phyloP scores from a whole-genome alignment of 2,888 invertebrate species.

The Lydus trimaculatus region DNA sequence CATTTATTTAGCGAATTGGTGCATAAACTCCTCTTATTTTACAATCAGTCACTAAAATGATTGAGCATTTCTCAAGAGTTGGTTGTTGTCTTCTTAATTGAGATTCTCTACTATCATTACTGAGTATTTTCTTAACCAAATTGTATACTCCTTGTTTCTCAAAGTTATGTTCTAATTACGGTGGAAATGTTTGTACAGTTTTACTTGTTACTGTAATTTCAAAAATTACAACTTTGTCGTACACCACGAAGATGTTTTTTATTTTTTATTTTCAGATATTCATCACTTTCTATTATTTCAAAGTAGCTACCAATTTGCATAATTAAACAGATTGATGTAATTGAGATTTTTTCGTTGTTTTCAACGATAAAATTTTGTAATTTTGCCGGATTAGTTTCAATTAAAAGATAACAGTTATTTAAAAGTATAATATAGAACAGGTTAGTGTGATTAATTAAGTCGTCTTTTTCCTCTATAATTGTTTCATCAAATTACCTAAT shows the following conservation, averaged over 20 bases:
- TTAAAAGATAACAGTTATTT: neutral
- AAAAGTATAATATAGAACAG: neutral
- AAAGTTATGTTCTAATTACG: neutral
- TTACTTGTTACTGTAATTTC: neutral
- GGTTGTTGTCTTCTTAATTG: neutral
- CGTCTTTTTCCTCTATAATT: neutral
- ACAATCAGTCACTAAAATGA: neutral
- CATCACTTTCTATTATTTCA: neutral
- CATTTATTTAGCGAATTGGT: neutral
- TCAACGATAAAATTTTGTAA: too few relatives aligned
- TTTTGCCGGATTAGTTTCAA: neutral
- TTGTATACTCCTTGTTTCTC: neutral
- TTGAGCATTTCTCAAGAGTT: neutral
- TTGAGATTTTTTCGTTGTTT: neutral
- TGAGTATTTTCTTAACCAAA: neutral
- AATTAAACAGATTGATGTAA: neutral
- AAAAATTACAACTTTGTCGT: neutral
- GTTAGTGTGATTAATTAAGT: neutral
- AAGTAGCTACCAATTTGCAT: neutral
- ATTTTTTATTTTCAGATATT: neutral
- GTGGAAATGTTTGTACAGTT: neutral
- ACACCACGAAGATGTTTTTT: neutral
- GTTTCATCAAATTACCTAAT: neutral
- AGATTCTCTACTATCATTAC: neutral
- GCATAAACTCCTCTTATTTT: neutral